Evolutionary conservation across 2,888 invertebrate species (phyloP).

Genomic region (Spisula subtruncata): DNA sequence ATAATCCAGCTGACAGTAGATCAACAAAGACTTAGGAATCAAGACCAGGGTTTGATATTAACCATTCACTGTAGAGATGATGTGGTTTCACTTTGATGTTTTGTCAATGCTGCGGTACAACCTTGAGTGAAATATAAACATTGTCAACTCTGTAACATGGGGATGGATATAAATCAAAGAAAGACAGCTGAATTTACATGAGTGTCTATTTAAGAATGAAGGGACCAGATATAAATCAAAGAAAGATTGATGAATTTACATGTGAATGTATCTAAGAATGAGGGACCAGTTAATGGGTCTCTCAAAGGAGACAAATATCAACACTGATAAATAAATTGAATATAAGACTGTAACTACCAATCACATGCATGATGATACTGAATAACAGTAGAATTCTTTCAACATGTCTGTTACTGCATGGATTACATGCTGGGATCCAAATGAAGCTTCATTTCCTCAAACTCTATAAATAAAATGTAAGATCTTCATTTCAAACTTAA

Average conservation of each 20-base stretch:
- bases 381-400: no score
- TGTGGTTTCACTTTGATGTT: constrained; percentile 1
- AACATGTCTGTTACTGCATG: no score
- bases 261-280: background rate
- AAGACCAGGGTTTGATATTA: constrained; percentile 1
- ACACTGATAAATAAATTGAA: no score
- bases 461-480: no score
- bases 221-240: background rate
- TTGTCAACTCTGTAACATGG: background rate
- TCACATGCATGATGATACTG: no score
- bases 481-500: no score
- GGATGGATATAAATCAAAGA: background rate
- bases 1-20: background rate
- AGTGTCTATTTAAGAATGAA: background rate
- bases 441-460: no score
- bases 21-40: background rate
- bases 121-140: background rate
- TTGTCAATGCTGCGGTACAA: background rate
- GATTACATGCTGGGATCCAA: no score
- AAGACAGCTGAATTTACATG: background rate
- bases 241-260: background rate
- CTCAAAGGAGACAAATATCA: background rate
- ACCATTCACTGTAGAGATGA: background rate
- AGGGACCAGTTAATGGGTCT: background rate
- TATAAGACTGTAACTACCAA: no score